These are phyloP conservation scores for Iguana delicatissima DNA, from an alignment of 2,797 vertebrate species.

Conservation along the genomic window DNA sequence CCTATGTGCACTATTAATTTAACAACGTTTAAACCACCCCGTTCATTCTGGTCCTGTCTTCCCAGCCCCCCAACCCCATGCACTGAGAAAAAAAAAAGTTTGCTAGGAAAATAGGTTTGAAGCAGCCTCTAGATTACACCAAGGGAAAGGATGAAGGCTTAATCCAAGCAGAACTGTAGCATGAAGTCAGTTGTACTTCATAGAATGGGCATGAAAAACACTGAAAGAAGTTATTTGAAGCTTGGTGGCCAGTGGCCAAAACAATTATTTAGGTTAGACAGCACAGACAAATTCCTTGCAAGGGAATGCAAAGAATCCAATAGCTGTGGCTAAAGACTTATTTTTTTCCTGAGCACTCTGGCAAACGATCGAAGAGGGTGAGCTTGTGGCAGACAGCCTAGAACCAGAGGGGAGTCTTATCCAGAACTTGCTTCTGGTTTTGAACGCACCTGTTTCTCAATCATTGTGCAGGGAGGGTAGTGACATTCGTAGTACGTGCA, in stretches of 20 bases:
- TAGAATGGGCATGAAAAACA: background rate
- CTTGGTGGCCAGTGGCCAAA: background rate
- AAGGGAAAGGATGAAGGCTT: background rate
- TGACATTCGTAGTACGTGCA: slow-evolving; percentile 99
- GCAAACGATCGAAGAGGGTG: background rate
- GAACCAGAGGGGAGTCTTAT: accelerated
- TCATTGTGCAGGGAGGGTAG: slow-evolving; percentile 97
- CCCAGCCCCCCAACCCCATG: background rate
- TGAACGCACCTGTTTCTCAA: slow-evolving; percentile 93
- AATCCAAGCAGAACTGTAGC: background rate
- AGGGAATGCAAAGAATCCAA: background rate
- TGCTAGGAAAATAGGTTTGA: background rate
- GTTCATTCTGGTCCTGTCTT: background rate
- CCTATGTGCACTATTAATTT: background rate
- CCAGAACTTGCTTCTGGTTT: background rate
- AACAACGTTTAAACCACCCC: background rate
- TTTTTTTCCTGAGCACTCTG: accelerated
- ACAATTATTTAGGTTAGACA: background rate
- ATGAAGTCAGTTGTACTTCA: background rate
- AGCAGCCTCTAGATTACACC: background rate
- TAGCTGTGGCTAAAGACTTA: background rate
- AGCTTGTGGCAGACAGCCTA: background rate
- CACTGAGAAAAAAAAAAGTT: background rate
- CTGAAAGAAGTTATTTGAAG: background rate
- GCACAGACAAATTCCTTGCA: background rate